A percentile compares a stretch with the other conserved stretches of the same genome.
phyloP scores from a whole-genome alignment of 2,888 invertebrate species.

The Dryadula phaetusa region DNA sequence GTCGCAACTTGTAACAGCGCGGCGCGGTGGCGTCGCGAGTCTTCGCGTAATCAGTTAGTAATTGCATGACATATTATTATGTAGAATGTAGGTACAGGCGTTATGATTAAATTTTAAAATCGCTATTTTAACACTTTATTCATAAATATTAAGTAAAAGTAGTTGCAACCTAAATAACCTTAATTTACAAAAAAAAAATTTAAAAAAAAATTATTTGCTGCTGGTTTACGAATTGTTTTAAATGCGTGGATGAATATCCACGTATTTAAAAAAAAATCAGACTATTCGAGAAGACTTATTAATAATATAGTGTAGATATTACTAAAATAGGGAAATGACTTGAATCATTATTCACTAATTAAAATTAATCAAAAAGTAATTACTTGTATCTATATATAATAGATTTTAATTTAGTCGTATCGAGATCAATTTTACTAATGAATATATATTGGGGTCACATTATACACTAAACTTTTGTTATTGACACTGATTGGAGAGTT shows the following conservation, averaged over 20 bases:
- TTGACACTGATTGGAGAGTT: slow-evolving; percentile 39
- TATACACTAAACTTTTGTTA: slow-evolving; percentile 23
- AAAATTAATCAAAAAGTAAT: slow-evolving; percentile 1
- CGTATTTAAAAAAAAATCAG: not conserved
- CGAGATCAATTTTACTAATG: slow-evolving; percentile 24
- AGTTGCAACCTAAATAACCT: too few relatives aligned
- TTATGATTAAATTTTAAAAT: not conserved
- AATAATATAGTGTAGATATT: not conserved
- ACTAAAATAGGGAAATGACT: slow-evolving; percentile 29
- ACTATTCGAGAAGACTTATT: not conserved
- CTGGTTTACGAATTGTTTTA: too few relatives aligned
- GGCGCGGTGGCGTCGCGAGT: slow-evolving; percentile 44
- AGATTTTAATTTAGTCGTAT: slow-evolving; percentile 17
- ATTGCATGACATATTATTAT: slow-evolving; percentile 63
- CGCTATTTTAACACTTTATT: not conserved
- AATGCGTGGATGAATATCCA: not conserved
- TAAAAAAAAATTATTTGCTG: too few relatives aligned
- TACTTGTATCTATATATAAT: slow-evolving; percentile 3
- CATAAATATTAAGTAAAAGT: not conserved
- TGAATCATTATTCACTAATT: not conserved
- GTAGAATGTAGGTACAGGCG: not conserved
- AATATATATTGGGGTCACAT: slow-evolving; percentile 22
- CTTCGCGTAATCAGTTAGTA: slow-evolving; percentile 74
- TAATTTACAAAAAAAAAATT: too few relatives aligned
- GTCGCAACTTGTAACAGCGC: slow-evolving; percentile 35